A percentile compares a stretch with the other conserved stretches of the same genome.
These are phyloP conservation scores for Machimus rusticus DNA, from an alignment of 2,888 invertebrate genomes.

Conservation along the genomic window DNA sequence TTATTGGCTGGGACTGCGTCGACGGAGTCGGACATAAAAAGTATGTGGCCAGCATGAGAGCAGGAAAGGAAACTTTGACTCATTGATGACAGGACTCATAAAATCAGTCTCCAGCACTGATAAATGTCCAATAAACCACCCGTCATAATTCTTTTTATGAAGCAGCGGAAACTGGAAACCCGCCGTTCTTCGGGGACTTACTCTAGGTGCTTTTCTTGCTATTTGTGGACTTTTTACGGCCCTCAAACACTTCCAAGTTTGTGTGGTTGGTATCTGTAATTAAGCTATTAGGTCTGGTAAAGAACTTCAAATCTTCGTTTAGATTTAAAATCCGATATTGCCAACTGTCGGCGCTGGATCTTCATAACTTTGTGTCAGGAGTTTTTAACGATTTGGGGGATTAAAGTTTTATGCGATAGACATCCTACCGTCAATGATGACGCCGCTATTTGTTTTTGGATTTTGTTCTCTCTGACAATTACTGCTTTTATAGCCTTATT, in stretches of 20 bases:
- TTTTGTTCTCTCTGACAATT: not conserved
- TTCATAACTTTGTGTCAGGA: not conserved
- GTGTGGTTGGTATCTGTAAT: slow-evolving; percentile 20
- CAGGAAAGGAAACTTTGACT: not conserved
- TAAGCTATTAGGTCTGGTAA: slow-evolving; percentile 25
- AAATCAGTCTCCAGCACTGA: slow-evolving; percentile 29
- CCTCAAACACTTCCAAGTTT: not conserved
- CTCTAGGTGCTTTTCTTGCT: not conserved
- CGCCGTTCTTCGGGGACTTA: not conserved
- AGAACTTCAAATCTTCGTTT: not conserved
- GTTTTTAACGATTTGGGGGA: not conserved
- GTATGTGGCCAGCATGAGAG: not conserved
- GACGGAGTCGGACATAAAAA: not conserved
- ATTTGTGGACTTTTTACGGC: slow-evolving; percentile 19
- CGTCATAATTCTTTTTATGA: slow-evolving; percentile 30
- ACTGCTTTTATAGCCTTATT: not conserved
- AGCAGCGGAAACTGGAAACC: not conserved
- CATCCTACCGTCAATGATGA: not conserved
- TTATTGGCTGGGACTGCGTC: slow-evolving; percentile 9
- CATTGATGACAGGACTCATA: slow-evolving; percentile 29
- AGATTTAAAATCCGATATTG: slow-evolving; percentile 6
- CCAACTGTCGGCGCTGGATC: not conserved
- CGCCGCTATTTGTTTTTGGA: not conserved
- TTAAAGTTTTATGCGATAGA: not conserved
- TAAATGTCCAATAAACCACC: slow-evolving; percentile 37